Percentiles rank a stretch among this genome's conserved stretches.
Conservation (phyloP, 1,140 invertebrate genomes). For the Rhyacophila brunnea region DNA sequence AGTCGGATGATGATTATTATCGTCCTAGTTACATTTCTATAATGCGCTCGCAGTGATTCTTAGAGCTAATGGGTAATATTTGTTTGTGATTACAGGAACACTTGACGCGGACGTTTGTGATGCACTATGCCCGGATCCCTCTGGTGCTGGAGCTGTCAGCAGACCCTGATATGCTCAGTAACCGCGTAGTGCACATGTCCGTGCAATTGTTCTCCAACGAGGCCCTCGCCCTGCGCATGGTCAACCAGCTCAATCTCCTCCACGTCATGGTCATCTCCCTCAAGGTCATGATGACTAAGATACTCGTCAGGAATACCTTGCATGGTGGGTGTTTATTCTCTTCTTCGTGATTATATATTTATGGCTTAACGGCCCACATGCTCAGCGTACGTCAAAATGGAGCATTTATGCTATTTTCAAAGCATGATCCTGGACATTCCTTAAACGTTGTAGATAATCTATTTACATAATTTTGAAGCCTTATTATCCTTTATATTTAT, state of each 20-base stretch:
- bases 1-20: too few relatives aligned
- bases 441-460: too few relatives aligned
- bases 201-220: conserved; percentile 96
- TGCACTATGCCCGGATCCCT: conserved; percentile 93
- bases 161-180: conserved; percentile 88
- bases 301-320: conserved; percentile 81
- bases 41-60: too few relatives aligned
- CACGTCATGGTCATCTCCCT: conserved; percentile 94
- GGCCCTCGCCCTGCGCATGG: conserved; percentile 84
- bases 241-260: conserved; percentile 83
- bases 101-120: conserved; percentile 89
- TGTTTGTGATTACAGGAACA: conserved; percentile 65
- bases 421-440: too few relatives aligned
- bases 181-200: conserved; percentile 94
- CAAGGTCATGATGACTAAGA: conserved; percentile 90
- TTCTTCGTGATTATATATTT: too few relatives aligned
- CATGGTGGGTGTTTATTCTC: conserved; percentile 70
- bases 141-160: conserved; percentile 82
- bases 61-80: too few relatives aligned
- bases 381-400: too few relatives aligned
- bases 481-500: too few relatives aligned
- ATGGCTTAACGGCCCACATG: too few relatives aligned
- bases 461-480: too few relatives aligned
- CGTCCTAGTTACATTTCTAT: too few relatives aligned
- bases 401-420: too few relatives aligned